A percentile compares a stretch with the other conserved stretches of the same genome.
Evolutionary conservation across 64 coral and sea anemone species (phyloP).

Genomic region (Stylophora pistillata): DNA sequence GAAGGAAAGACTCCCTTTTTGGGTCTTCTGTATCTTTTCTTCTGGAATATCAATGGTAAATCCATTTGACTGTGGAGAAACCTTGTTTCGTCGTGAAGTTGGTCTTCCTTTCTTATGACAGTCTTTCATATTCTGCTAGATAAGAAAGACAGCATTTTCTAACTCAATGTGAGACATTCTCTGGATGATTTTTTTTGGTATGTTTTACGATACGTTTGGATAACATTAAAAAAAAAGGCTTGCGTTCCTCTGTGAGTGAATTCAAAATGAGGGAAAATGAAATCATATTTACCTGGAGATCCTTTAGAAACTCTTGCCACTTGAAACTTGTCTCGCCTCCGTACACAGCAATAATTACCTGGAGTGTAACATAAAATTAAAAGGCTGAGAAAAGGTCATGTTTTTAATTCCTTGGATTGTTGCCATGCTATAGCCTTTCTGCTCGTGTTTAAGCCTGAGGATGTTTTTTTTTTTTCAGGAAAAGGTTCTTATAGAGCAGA

Average conservation of each 20-base stretch:
- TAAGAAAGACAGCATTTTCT: background rate
- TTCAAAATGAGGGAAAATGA: background rate
- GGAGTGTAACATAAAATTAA: background rate
- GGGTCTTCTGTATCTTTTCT: background rate
- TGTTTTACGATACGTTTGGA: no score
- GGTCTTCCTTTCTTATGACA: background rate
- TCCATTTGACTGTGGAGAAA: background rate
- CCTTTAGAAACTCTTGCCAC: conserved; percentile 13
- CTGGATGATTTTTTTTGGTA: background rate
- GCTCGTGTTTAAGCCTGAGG: no score
- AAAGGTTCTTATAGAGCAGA: no score
- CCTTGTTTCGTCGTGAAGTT: background rate
- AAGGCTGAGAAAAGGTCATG: background rate
- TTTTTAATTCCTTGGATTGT: no score
- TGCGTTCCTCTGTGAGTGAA: background rate
- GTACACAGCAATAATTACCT: conserved; percentile 6
- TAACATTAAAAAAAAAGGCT: no score
- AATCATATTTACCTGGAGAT: background rate
- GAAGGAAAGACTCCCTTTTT: background rate
- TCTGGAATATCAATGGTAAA: conserved; percentile 5
- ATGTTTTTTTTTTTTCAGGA: no score
- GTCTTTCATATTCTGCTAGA: background rate
- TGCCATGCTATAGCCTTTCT: no score
- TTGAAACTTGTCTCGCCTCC: conserved; percentile 12
- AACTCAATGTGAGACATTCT: background rate